A percentile compares a stretch with the other conserved stretches of the same genome.
Conservation (phyloP, 2,113 vertebrate species). For the Nyctereutes procyonoides region DNA sequence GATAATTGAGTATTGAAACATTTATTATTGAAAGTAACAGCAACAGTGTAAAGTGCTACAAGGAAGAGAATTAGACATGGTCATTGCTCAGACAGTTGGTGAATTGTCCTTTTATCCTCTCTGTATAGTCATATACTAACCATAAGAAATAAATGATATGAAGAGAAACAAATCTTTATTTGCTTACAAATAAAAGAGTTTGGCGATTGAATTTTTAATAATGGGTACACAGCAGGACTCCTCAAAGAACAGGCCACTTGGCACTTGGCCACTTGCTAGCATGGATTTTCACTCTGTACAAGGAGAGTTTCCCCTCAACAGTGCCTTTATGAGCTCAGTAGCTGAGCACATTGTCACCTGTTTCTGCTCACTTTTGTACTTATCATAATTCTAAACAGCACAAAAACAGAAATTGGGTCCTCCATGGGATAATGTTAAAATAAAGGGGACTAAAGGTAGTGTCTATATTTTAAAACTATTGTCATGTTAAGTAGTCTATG, state of each 20-base stretch:
- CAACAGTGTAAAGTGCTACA: not conserved
- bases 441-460: not conserved
- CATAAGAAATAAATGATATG: conserved; percentile 46
- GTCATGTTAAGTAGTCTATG: not conserved
- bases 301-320: not conserved
- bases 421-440: not conserved
- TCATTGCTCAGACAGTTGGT: not conserved
- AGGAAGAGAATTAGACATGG: conserved; percentile 34
- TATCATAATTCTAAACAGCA: not conserved
- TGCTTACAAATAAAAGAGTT: conserved; percentile 28
- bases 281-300: not conserved
- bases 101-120: conserved; percentile 8
- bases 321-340: conserved; percentile 41
- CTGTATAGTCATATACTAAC: not conserved
- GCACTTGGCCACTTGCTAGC: not conserved
- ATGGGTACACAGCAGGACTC: not conserved
- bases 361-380: conserved; percentile 18
- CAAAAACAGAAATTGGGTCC: not conserved
- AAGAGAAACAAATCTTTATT: conserved; percentile 53
- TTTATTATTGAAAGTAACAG: conserved; percentile 54
- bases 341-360: not conserved
- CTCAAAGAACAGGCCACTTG: not conserved
- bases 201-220: conserved; percentile 18
- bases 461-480: conserved; percentile 3
- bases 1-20: conserved; percentile 31